Percentiles rank a stretch among this genome's conserved stretches.
Evolutionary conservation across 2,113 vertebrate genomes (phyloP).

Genomic region (Cryptotis parvus): DNA sequence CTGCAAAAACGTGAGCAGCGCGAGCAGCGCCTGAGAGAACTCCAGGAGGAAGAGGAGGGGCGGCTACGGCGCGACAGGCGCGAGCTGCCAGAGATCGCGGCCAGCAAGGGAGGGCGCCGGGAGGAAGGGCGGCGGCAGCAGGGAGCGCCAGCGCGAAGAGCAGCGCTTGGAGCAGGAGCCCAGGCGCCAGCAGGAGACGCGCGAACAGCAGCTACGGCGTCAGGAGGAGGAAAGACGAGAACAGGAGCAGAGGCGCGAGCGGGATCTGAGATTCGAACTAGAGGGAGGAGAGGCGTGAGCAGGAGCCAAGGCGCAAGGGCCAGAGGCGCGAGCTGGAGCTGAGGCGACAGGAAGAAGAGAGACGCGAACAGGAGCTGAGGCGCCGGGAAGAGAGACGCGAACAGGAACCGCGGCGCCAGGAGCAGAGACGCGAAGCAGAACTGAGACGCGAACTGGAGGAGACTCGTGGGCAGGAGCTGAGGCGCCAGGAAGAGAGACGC

Average conservation of each 20-base stretch:
- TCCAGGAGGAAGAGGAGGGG: accelerated
- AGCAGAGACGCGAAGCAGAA: background rate
- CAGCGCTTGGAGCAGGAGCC: background rate
- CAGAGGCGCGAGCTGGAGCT: background rate
- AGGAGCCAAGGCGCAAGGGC: background rate
- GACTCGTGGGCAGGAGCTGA: background rate
- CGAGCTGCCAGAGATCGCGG: background rate
- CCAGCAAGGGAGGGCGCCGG: background rate
- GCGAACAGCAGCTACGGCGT: background rate
- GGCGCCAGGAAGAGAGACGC: background rate
- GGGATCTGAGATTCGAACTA: background rate
- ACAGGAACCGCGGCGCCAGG: background rate
- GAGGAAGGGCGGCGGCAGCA: background rate
- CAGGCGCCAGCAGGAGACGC: background rate
- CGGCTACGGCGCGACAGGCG: background rate
- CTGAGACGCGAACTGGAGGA: background rate
- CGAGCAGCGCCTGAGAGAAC: conserved; percentile 29
- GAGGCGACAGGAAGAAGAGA: background rate
- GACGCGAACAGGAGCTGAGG: background rate
- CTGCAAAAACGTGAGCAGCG: background rate
- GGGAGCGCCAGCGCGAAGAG: background rate
- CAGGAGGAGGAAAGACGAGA: background rate
- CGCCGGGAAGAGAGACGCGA: background rate
- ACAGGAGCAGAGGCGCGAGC: background rate
- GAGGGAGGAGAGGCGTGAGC: background rate